A percentile compares a stretch with the other conserved stretches of the same genome.
Conservation (phyloP, 2,797 vertebrate species). For the Cottoperca gobio region DNA sequence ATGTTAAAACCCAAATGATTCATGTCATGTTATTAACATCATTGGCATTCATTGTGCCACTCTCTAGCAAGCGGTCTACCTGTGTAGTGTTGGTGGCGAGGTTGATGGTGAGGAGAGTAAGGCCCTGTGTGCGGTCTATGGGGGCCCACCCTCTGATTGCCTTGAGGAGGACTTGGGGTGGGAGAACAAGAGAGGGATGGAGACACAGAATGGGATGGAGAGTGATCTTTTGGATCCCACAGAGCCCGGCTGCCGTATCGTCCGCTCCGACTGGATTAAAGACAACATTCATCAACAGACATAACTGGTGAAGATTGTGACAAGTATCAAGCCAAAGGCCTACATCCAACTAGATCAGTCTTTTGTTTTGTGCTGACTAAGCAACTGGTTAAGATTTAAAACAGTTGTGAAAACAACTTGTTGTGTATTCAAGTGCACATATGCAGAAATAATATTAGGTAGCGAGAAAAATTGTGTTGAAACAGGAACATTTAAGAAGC, state of each 20-base stretch:
- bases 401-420: background rate
- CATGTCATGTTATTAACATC: background rate
- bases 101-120: conserved; percentile 36
- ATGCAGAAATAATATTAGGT: background rate
- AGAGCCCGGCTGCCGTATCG: conserved; percentile 46
- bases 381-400: background rate
- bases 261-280: conserved; percentile 42
- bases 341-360: background rate
- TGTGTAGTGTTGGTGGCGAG: conserved; percentile 24
- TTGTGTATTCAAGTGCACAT: background rate
- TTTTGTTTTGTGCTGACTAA: background rate
- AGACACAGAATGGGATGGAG: conserved; percentile 49
- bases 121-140: conserved; percentile 31
- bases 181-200: conserved; percentile 61
- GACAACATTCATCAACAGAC: background rate
- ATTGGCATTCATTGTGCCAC: background rate
- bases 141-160: conserved; percentile 30
- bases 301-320: background rate
- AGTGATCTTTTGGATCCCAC: conserved; percentile 55
- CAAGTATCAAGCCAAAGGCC: background rate
- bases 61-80: conserved; percentile 43
- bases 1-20: background rate
- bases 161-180: conserved; percentile 41
- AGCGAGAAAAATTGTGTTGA: background rate
- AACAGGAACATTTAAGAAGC: background rate